phyloP scores from a whole-genome alignment of 92 coral and sea anemone genomes.

The Zoanthus gigantus region DNA sequence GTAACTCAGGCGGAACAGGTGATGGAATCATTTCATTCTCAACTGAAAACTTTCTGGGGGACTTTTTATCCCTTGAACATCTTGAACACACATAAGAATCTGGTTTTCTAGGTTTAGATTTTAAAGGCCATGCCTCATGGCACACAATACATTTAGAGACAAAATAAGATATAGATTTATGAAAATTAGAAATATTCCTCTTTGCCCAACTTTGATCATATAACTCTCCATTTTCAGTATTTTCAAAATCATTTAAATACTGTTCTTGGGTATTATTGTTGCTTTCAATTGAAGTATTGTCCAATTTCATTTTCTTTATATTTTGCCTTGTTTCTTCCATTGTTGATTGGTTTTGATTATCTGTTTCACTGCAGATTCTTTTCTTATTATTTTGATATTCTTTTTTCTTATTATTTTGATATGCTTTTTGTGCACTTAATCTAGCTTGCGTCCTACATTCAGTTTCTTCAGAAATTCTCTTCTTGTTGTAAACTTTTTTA shows the following conservation, averaged over 20 bases:
- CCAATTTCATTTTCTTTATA: too few species aligned
- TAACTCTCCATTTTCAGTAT: background rate
- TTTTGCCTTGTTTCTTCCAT: too few species aligned
- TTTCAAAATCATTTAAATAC: background rate
- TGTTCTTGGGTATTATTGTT: background rate
- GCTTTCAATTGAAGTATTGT: too few species aligned
- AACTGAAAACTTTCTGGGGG: background rate
- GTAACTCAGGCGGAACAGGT: too few species aligned
- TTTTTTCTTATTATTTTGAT: too few species aligned
- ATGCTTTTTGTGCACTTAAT: too few species aligned
- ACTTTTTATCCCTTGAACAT: background rate
- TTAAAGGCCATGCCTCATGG: background rate
- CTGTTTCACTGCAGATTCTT: background rate
- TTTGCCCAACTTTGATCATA: background rate
- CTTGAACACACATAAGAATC: background rate
- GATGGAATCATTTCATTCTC: background rate
- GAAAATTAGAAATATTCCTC: background rate
- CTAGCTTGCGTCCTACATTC: too few species aligned
- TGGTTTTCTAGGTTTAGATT: background rate
- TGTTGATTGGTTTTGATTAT: background rate
- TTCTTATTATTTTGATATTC: too few species aligned
- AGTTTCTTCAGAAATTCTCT: background rate
- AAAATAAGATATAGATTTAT: background rate
- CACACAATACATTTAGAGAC: background rate
- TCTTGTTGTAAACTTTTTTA: background rate